Percentiles rank a stretch among this genome's conserved stretches.
Conservation (phyloP, 2,797 vertebrate genomes). For the Hipposideros larvatus region DNA sequence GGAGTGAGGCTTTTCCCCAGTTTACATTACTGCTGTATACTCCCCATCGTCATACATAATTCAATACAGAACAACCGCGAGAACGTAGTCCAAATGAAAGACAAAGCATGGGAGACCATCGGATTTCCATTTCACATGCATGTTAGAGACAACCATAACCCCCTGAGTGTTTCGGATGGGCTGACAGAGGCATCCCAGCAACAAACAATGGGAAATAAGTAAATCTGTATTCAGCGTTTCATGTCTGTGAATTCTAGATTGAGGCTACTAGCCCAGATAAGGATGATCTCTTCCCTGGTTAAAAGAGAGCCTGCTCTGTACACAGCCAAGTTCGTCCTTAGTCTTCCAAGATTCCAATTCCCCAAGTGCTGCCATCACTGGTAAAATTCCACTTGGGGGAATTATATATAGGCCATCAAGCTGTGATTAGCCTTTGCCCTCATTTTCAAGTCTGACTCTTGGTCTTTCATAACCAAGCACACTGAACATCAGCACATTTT, state of each 20-base stretch:
- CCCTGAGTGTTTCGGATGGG: background rate
- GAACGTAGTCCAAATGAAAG: background rate
- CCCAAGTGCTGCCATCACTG: background rate
- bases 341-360: background rate
- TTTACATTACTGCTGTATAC: background rate
- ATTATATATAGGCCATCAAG: background rate
- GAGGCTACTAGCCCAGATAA: background rate
- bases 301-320: background rate
- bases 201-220: background rate
- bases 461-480: constrained; percentile 56
- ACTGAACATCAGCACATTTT: constrained; percentile 67
- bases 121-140: too few relatives aligned
- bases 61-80: background rate
- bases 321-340: background rate
- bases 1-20: fast-evolving
- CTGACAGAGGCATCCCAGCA: background rate
- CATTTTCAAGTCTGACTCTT: constrained; percentile 40
- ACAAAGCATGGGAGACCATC: background rate
- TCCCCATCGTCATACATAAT: background rate
- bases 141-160: background rate
- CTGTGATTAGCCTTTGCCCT: background rate
- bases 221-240: background rate
- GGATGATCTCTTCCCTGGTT: background rate
- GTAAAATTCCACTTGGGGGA: constrained; percentile 51
- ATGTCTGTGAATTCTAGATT: background rate